Evolutionary conservation across 2,113 vertebrate genomes (phyloP), one percentile per base, ranked within the genome.

Genomic region (Thunnus thynnus): DNA sequence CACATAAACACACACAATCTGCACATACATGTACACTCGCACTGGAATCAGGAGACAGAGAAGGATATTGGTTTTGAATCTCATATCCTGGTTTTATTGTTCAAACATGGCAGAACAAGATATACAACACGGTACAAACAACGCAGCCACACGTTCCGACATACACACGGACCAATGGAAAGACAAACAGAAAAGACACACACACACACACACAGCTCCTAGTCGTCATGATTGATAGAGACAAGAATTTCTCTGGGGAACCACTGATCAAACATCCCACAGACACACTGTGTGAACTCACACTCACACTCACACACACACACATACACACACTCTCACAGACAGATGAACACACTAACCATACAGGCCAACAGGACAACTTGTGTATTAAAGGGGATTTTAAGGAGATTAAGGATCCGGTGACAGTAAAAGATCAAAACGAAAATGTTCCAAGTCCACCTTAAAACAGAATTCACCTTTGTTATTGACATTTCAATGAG

Each of bases 11-110:
- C 0, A 44, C 32, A 48, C 36, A 55, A 14, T 32, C 18, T 52
- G 70, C 4, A 9, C 7, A 20, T 1, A 25, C 64, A 30, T 0
- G 63, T n/a, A 17, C 25, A 52, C 7, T 7, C 27, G 18, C 51
- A 65, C 30, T 79, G 64, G 73, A 84, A 84, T 72, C 41, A 82
- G 11, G 65, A 75, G 50, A 79, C 65, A 30, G n/a, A 78, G 22
- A 30, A 74, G 63, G 78, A 86, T 85, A 86, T 85, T 86, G 72
- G 78, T 88, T 90, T 75, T 72, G 63, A 89, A 80, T 86, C 80
- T 93, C 86, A 90, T 89, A 81, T 92, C 91, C 91, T 77, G 84
- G 89, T 94, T 94, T 30, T 92, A 94, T 94, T 93, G 91, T 92
- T 91, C 80, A 92, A 89, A 89, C 83, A 83, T 87, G 87, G 82